Percentiles rank a stretch among this genome's conserved stretches.
phyloP scores from a whole-genome alignment of 2,797 vertebrate species.

The Onychomys leucogaster region DNA sequence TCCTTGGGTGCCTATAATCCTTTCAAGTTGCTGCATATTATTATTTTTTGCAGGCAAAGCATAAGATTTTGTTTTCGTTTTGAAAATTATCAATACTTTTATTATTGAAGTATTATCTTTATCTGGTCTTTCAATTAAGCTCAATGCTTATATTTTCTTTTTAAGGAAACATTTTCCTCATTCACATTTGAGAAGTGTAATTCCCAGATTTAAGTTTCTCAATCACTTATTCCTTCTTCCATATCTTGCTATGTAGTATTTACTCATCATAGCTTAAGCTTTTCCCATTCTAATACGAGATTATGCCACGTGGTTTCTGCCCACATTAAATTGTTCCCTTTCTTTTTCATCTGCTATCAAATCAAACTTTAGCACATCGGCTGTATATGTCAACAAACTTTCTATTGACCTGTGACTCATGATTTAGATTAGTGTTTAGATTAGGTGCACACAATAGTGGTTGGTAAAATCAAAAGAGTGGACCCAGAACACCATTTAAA shows the following conservation, averaged over 20 bases:
- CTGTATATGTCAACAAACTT: constrained; percentile 30
- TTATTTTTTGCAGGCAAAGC: not conserved
- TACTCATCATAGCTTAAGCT: not conserved
- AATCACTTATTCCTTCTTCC: not conserved
- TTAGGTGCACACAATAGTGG: not conserved
- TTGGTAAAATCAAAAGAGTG: constrained; percentile 51
- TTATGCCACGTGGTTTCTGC: constrained; percentile 36
- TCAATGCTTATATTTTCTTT: constrained; percentile 34
- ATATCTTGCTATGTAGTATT: not conserved
- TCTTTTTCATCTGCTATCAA: constrained; percentile 24
- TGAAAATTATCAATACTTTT: constrained; percentile 45
- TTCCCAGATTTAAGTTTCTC: not conserved
- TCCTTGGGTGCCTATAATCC: constrained; percentile 14
- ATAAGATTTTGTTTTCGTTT: constrained; percentile 39
- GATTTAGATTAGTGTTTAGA: constrained; percentile 41
- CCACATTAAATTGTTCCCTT: constrained; percentile 27
- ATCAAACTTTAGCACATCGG: constrained; percentile 34
- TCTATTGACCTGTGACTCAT: constrained; percentile 57
- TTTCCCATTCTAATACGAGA: constrained; percentile 59
- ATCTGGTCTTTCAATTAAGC: not conserved
- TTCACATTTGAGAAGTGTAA: not conserved
- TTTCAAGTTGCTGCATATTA: not conserved
- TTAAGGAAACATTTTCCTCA: not conserved
- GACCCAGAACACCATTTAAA: not conserved
- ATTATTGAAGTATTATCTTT: not conserved